Base-by-base conservation (phyloP, 2,113 vertebrate genomes). In the Aptenodytes forsteri region DNA sequence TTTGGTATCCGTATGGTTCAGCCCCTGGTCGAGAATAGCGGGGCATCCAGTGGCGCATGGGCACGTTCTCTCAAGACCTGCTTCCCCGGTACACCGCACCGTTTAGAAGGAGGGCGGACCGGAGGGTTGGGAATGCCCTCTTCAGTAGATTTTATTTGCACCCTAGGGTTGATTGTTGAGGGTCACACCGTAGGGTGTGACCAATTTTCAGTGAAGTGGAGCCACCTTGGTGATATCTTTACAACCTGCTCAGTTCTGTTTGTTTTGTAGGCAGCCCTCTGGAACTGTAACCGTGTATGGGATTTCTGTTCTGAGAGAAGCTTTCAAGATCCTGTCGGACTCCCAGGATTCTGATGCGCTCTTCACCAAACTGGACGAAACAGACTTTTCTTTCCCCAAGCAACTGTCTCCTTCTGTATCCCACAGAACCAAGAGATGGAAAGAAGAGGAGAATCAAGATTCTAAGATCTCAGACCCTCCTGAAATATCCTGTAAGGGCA, bases 301-400 rank as follows among this genome's bases (percentile, higher is more conserved):
- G 54, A 97, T 98, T 36, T 98, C 95, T 71, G 96, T 96, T 70
- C 96, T 99, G 89, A 98, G 98, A 95, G 97, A 96, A 55, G 98
- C 98, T 94, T 99, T 98, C 98, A 97, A 96, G 80, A 96, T 96
- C 66, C 92, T 99, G 92, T 97, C 95, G 2, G 23, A 85, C 92
- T 96, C 93, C 78, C 66, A 84, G 66, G 95, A 97, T 87, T 50
- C 98, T 7, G 97, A 98, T 2, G 88, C 91, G 0, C 91, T 97
- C 59, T 99, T 99, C 97, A 82, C 83, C 69, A 91, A 98, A 81
- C 96, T 99, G 89, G 98, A 99, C 9, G 93, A 99, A 95, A 98
- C 98, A 70, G 97, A 98, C 94, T 94, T 98, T 95, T 87, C 96
- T 82, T 95, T 97, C 92, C 96, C 98, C 96, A 93, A 90, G 88